Evolutionary conservation across 2,888 invertebrate species (phyloP).

Genomic region (Adela reaumurella): DNA sequence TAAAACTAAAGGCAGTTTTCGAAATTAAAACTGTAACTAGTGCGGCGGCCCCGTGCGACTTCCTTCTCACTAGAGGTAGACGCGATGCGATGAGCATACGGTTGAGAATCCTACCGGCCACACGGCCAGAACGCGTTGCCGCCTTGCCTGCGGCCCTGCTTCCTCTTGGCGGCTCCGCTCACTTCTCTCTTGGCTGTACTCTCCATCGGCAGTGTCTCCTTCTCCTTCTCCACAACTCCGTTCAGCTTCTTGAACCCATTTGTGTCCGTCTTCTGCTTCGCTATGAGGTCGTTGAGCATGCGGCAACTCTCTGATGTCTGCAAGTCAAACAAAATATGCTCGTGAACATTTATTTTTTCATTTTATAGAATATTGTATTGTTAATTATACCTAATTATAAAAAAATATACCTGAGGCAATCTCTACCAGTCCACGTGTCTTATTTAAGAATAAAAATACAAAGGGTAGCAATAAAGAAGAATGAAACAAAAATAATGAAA

Average conservation of each 20-base stretch:
- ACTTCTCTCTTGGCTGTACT: background rate
- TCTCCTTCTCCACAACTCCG: background rate
- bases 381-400: too few relatives aligned
- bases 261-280: constrained; percentile 20
- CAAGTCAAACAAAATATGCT: too few relatives aligned
- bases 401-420: too few relatives aligned
- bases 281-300: constrained; percentile 28
- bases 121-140: constrained; percentile 46
- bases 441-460: too few relatives aligned
- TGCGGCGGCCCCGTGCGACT: background rate
- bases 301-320: constrained; percentile 28
- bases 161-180: constrained; percentile 43
- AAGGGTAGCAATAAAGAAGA: too few relatives aligned
- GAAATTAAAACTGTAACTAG: background rate
- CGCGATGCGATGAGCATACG: background rate
- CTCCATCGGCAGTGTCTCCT: background rate
- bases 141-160: constrained; percentile 37
- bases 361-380: too few relatives aligned
- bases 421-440: too few relatives aligned
- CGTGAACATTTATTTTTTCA: too few relatives aligned
- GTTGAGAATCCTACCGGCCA: constrained; percentile 27
- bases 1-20: background rate
- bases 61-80: background rate
- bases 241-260: constrained; percentile 5
- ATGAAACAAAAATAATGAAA: too few relatives aligned